Conservation (phyloP, 2,113 vertebrate genomes). For the Symphodus melops region DNA sequence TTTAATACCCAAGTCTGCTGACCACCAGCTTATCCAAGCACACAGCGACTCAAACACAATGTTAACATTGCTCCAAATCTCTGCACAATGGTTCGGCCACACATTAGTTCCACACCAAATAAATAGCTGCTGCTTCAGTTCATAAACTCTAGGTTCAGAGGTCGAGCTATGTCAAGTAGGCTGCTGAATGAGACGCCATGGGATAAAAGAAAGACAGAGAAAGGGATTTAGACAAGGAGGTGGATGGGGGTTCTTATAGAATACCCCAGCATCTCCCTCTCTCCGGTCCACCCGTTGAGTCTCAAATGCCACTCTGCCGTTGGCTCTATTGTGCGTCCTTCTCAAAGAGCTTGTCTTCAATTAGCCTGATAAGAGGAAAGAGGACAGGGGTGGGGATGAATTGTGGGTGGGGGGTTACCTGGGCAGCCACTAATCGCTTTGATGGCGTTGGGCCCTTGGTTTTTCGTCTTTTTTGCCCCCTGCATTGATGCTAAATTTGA, state of each 20-base stretch:
- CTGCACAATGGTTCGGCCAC: conserved; percentile 61
- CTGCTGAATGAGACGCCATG: conserved; percentile 76
- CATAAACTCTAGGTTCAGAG: conserved; percentile 81
- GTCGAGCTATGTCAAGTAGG: conserved; percentile 81
- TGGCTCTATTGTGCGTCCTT: conserved; percentile 75
- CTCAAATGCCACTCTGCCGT: conserved; percentile 80
- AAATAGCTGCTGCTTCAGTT: conserved; percentile 79
- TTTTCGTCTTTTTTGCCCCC: conserved; percentile 72
- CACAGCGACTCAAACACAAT: conserved; percentile 67
- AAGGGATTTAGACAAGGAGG: conserved; percentile 73
- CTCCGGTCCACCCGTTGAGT: conserved; percentile 72
- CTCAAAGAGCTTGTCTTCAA: conserved; percentile 84
- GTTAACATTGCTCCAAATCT: conserved; percentile 71
- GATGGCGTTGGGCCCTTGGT: conserved; percentile 73
- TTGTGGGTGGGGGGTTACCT: conserved; percentile 55
- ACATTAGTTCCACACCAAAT: conserved; percentile 74
- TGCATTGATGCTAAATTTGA: conserved; percentile 56
- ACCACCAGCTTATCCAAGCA: conserved; percentile 71
- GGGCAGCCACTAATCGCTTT: conserved; percentile 72
- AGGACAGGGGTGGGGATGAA: conserved; percentile 60
- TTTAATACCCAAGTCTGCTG: conserved; percentile 59
- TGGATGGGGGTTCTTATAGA: conserved; percentile 67
- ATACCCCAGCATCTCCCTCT: conserved; percentile 71
- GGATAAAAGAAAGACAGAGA: conserved; percentile 77
- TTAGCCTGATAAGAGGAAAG: conserved; percentile 82